Evolutionary conservation across 2,797 vertebrate genomes (phyloP).

Genomic region (Siniperca undulata): DNA sequence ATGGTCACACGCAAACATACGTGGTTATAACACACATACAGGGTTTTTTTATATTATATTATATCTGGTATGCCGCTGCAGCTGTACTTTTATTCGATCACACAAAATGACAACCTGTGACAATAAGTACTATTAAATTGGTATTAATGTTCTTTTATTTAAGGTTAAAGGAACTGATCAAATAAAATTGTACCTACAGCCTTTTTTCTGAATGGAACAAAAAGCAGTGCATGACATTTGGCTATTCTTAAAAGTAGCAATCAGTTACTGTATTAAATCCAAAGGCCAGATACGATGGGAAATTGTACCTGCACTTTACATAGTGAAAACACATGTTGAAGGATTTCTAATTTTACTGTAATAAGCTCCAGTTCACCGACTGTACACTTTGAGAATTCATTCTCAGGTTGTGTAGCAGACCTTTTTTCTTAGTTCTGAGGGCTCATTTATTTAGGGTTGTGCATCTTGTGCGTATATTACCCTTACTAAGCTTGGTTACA

Average conservation of each 20-base stretch:
- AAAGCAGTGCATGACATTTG: slow-evolving; percentile 68
- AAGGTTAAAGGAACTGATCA: slow-evolving; percentile 40
- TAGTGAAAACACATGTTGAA: slow-evolving; percentile 77
- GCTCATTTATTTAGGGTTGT: slow-evolving; percentile 46
- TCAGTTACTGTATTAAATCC: slow-evolving; percentile 76
- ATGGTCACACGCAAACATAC: slow-evolving; percentile 29
- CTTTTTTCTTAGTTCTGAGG: slow-evolving; percentile 30
- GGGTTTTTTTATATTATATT: slow-evolving; percentile 13
- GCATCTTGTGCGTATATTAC: slow-evolving; percentile 40
- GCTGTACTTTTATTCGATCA: slow-evolving; percentile 16
- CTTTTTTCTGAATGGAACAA: slow-evolving; percentile 50
- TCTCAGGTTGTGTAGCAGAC: slow-evolving; percentile 29
- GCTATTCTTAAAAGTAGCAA: slow-evolving; percentile 76
- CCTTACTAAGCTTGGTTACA: slow-evolving; percentile 58
- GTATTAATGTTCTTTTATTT: slow-evolving; percentile 39
- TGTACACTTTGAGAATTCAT: slow-evolving; percentile 35
- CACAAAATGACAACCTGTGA: slow-evolving; percentile 38
- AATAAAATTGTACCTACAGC: slow-evolving; percentile 30
- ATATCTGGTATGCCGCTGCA: neutral
- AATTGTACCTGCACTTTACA: slow-evolving; percentile 65
- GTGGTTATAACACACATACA: neutral
- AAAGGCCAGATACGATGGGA: slow-evolving; percentile 58
- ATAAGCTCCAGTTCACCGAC: slow-evolving; percentile 55
- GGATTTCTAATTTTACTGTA: slow-evolving; percentile 63
- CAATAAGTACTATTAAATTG: slow-evolving; percentile 38